These are phyloP conservation scores for Gymnobelideus leadbeateri DNA, from an alignment of 2,113 vertebrate genomes.

Conservation along the genomic window DNA sequence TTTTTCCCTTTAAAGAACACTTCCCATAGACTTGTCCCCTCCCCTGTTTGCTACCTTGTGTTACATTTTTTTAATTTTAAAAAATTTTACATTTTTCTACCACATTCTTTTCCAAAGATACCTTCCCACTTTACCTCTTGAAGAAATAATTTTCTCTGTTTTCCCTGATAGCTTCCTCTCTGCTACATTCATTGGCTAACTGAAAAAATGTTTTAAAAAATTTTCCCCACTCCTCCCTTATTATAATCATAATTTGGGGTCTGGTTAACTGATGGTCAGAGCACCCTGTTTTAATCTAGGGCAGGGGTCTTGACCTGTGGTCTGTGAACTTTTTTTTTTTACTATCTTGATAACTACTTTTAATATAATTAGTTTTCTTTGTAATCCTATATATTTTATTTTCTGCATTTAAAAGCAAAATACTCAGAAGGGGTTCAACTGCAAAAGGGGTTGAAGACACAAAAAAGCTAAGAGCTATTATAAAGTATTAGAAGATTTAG, in stretches of 20 bases:
- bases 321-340: neutral
- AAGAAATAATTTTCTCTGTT: no score
- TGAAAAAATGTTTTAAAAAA: neutral
- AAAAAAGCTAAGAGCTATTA: neutral
- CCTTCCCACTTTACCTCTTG: neutral
- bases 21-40: neutral
- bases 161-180: no score
- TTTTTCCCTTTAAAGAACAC: neutral
- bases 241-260: neutral
- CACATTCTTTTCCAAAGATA: neutral
- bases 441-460: neutral
- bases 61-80: neutral
- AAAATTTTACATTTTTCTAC: neutral
- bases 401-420: neutral
- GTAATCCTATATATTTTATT: neutral
- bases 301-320: no score
- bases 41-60: neutral
- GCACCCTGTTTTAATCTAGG: no score
- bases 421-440: neutral
- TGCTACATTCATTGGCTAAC: no score
- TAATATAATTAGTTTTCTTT: neutral
- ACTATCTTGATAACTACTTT: neutral
- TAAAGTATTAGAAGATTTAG: neutral
- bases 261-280: neutral
- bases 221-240: neutral